phyloP scores from a whole-genome alignment of 1,140 invertebrate species.

The Ceratosolen solmsi region DNA sequence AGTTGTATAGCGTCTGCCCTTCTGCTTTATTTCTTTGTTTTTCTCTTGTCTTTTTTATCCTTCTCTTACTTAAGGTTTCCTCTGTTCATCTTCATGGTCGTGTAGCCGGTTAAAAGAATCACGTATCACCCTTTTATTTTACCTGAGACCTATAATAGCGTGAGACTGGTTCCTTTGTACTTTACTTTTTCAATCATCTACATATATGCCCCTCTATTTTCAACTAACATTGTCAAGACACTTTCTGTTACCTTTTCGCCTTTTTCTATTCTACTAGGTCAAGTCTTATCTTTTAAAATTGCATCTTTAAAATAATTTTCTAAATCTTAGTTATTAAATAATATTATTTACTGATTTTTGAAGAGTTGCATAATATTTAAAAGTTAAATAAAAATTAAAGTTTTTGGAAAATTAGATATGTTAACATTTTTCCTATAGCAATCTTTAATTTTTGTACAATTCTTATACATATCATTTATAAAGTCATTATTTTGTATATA shows the following conservation, averaged over 20 bases:
- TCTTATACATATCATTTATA: too few relatives aligned
- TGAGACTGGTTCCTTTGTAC: slow-evolving; percentile 72
- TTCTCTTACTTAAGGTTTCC: slow-evolving; percentile 1
- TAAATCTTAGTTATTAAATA: too few relatives aligned
- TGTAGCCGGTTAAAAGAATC: not conserved
- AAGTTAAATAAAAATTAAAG: too few relatives aligned
- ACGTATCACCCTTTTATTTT: slow-evolving; percentile 69
- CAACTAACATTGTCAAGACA: slow-evolving; percentile 5
- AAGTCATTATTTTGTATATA: too few relatives aligned
- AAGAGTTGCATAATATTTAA: too few relatives aligned
- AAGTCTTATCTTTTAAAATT: slow-evolving; percentile 43
- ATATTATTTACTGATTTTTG: too few relatives aligned
- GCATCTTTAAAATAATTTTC: too few relatives aligned
- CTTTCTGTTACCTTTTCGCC: not conserved
- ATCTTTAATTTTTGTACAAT: too few relatives aligned
- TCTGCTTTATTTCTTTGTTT: not conserved
- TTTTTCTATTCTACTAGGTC: slow-evolving; percentile 12
- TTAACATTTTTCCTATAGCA: too few relatives aligned
- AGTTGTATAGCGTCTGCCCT: slow-evolving; percentile 43
- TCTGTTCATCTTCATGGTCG: not conserved
- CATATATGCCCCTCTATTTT: slow-evolving; percentile 63
- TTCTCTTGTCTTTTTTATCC: slow-evolving; percentile 7
- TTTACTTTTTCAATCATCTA: slow-evolving; percentile 68
- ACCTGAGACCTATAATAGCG: slow-evolving; percentile 72
- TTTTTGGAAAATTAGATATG: too few relatives aligned